phyloP scores from a whole-genome alignment of 1,140 invertebrate species.

The Bursaphelenchus mucronatus region DNA sequence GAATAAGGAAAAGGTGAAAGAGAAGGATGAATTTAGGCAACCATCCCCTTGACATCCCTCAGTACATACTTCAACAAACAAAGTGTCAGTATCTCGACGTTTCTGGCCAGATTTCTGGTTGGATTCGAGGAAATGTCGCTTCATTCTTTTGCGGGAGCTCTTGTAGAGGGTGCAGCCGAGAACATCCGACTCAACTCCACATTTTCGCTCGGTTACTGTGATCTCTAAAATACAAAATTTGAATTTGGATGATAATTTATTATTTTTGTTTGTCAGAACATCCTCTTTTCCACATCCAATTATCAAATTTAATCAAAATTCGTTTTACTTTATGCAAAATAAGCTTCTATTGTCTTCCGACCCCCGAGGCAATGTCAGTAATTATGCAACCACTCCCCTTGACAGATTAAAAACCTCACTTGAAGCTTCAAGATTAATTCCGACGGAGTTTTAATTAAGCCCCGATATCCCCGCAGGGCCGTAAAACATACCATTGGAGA shows the following conservation, averaged over 20 bases:
- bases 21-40: slow-evolving; percentile 30
- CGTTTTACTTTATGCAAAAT: no score
- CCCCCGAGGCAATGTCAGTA: no score
- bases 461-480: no score
- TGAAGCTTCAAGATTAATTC: no score
- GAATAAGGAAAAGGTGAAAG: no score
- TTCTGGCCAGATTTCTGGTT: slow-evolving; percentile 18
- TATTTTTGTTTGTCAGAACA: no score
- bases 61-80: slow-evolving; percentile 51
- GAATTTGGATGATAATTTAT: background rate
- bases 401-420: no score
- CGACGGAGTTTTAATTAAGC: no score
- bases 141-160: slow-evolving; percentile 23
- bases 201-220: slow-evolving; percentile 46
- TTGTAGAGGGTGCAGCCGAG: slow-evolving; percentile 52
- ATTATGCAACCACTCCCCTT: no score
- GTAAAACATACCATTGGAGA: slow-evolving; percentile 21
- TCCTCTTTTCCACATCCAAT: no score
- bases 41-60: slow-evolving; percentile 46
- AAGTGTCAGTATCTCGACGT: slow-evolving; percentile 37
- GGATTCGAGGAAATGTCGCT: slow-evolving; percentile 36
- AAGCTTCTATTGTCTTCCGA: no score
- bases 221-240: slow-evolving; percentile 35
- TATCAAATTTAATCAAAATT: no score
- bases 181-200: slow-evolving; percentile 48